These are phyloP conservation scores for Hydropotes inermis DNA, from an alignment of 2,113 vertebrate species.

Conservation along the genomic window DNA sequence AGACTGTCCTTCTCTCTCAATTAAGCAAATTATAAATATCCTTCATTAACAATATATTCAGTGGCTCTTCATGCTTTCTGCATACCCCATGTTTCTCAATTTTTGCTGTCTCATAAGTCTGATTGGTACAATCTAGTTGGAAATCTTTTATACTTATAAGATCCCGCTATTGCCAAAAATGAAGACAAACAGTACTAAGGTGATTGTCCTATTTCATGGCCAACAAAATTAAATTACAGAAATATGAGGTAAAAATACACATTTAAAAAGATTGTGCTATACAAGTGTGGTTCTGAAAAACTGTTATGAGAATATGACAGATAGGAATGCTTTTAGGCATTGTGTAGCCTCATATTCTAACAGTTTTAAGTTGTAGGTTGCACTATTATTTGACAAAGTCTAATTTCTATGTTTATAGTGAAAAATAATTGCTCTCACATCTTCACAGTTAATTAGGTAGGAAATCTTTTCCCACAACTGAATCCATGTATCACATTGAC, in stretches of 20 bases:
- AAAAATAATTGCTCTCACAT: slow-evolving; percentile 35
- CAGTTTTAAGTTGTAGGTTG: slow-evolving; percentile 24
- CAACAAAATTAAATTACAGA: slow-evolving; percentile 48
- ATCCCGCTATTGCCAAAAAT: slow-evolving; percentile 32
- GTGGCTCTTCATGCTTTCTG: background rate
- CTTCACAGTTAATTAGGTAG: background rate
- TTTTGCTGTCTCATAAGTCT: slow-evolving; percentile 35
- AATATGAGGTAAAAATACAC: slow-evolving; percentile 33
- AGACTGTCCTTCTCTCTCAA: slow-evolving; percentile 24
- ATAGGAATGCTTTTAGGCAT: slow-evolving; percentile 46
- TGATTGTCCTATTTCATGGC: slow-evolving; percentile 1
- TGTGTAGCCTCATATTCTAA: slow-evolving; percentile 35
- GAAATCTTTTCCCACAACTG: slow-evolving; percentile 28
- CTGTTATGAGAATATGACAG: slow-evolving; percentile 33
- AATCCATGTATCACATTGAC: background rate
- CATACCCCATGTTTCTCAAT: background rate
- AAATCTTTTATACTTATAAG: slow-evolving; percentile 43
- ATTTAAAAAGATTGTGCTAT: slow-evolving; percentile 24
- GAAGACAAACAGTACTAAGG: slow-evolving; percentile 48
- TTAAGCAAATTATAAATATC: slow-evolving; percentile 34
- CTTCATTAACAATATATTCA: slow-evolving; percentile 21
- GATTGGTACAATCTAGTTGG: background rate
- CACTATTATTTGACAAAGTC: slow-evolving; percentile 18
- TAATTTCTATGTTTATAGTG: slow-evolving; percentile 39
- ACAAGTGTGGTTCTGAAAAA: slow-evolving; percentile 12